Evolutionary conservation across 2,888 invertebrate species (phyloP).

Genomic region (Gari tellinella): DNA sequence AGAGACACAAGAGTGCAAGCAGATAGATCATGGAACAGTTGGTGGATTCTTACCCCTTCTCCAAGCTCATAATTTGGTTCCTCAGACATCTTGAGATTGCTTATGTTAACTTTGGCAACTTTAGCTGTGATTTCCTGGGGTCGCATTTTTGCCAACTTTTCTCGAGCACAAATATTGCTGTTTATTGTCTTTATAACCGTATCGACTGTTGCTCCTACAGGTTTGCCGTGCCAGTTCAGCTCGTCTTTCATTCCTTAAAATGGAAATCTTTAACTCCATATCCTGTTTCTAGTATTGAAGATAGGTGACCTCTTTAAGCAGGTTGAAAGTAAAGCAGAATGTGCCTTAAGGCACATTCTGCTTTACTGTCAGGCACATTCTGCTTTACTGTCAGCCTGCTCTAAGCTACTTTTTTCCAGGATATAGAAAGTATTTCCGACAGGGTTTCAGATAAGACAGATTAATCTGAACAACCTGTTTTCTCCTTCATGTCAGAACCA

Average conservation of each 20-base stretch:
- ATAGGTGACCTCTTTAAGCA: too few relatives aligned
- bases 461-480: neutral
- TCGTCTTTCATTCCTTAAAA: conserved; percentile 93
- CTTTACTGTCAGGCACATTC: too few relatives aligned
- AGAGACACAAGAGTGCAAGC: too few relatives aligned
- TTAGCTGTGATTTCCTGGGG: conserved; percentile 88
- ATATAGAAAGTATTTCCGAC: too few relatives aligned
- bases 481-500: too few relatives aligned
- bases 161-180: conserved; percentile 87
- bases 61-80: conserved; percentile 92
- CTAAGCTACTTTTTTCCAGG: too few relatives aligned
- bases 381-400: too few relatives aligned
- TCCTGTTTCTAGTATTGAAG: too few relatives aligned
- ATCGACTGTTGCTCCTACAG: conserved; percentile 93
- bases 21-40: too few relatives aligned
- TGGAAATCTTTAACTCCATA: neutral
- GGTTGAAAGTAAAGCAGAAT: too few relatives aligned
- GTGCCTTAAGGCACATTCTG: too few relatives aligned
- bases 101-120: conserved; percentile 91
- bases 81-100: conserved; percentile 89
- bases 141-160: conserved; percentile 85
- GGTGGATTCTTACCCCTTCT: conserved; percentile 84
- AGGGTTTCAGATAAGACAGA: too few relatives aligned
- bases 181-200: conserved; percentile 86
- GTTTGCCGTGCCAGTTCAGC: conserved; percentile 99